Conservation (phyloP, 2,113 vertebrate species). For the Burhinus oedicnemus region DNA sequence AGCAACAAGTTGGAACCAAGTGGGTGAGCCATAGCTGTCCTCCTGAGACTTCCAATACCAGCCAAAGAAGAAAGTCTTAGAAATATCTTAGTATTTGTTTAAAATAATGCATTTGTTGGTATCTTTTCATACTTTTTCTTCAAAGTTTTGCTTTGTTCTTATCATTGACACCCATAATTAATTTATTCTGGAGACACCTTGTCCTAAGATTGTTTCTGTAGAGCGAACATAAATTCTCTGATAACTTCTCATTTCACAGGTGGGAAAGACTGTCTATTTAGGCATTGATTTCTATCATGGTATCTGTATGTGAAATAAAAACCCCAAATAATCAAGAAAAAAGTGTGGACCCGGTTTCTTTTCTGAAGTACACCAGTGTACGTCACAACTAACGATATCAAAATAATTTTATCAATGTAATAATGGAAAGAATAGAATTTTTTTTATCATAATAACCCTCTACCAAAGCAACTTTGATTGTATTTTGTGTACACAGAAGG, state of each 20-base stretch:
- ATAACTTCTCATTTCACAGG: background rate
- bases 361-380: background rate
- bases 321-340: background rate
- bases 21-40: background rate
- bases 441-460: background rate
- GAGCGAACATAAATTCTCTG: background rate
- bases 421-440: background rate
- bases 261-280: background rate
- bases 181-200: background rate
- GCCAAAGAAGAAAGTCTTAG: background rate
- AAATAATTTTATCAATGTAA: background rate
- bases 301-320: background rate
- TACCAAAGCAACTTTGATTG: background rate
- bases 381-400: background rate
- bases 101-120: background rate
- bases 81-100: background rate
- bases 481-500: background rate
- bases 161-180: background rate
- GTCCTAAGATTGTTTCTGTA: background rate
- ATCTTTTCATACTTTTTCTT: background rate
- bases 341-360: background rate
- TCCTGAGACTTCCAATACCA: background rate
- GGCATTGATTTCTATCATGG: background rate
- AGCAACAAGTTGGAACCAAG: background rate
- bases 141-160: background rate